These are phyloP conservation scores for Aphrocallistes beatrix DNA, from an alignment of 37 sponge, comb jelly and placozoan genomes.

Conservation along the genomic window DNA sequence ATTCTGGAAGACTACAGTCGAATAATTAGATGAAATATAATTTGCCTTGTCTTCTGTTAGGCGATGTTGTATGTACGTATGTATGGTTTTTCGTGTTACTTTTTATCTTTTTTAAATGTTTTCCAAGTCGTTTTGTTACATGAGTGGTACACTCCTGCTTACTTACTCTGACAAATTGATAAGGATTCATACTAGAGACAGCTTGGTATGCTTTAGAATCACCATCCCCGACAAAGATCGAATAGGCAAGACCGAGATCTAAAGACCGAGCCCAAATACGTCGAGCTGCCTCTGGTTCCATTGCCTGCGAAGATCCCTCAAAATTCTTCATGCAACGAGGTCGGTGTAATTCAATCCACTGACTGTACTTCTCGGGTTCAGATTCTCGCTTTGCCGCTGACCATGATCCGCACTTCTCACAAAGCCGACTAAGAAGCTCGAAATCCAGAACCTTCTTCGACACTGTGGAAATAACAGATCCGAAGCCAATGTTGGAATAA, in stretches of 20 bases:
- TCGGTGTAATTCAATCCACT: not conserved
- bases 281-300: not conserved
- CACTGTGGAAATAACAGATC: not conserved
- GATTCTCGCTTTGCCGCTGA: not conserved
- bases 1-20: not conserved
- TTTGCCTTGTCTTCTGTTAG: not conserved
- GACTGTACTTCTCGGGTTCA: not conserved
- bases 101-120: no score
- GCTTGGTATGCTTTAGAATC: not conserved
- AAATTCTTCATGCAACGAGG: not conserved
- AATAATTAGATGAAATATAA: not conserved
- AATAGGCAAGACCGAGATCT: not conserved
- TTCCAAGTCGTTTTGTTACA: no score
- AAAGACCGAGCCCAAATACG: not conserved
- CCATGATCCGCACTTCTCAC: not conserved
- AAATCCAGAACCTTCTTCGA: not conserved
- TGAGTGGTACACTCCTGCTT: not conserved
- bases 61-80: not conserved
- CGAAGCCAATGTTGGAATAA: not conserved
- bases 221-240: not conserved
- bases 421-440: not conserved
- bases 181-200: not conserved
- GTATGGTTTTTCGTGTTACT: not conserved
- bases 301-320: not conserved
- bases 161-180: not conserved